Percentiles rank a stretch among this genome's conserved stretches.
Evolutionary conservation across 2,888 invertebrate species (phyloP).

Genomic region (Bhutanitis thaidina): DNA sequence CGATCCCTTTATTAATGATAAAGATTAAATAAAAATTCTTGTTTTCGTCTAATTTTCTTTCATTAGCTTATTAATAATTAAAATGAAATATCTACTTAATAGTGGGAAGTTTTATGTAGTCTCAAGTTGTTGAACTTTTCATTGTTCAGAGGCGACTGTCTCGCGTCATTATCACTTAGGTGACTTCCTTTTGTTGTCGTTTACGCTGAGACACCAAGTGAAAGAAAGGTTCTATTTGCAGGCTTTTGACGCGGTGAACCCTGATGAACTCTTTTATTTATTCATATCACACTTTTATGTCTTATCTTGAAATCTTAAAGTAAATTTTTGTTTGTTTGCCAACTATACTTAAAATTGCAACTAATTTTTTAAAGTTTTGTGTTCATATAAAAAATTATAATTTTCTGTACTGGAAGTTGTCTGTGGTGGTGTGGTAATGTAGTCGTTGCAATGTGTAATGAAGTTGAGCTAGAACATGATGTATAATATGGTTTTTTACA

Average conservation of each 20-base stretch:
- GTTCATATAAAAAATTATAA: too few relatives aligned
- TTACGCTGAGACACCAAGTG: constrained; percentile 32
- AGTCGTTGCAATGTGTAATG: too few relatives aligned
- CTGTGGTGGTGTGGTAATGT: too few relatives aligned
- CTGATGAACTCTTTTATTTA: not conserved
- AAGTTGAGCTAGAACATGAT: too few relatives aligned
- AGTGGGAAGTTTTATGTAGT: constrained; percentile 51
- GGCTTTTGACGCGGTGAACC: constrained; percentile 25
- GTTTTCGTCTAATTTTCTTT: not conserved
- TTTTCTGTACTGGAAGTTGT: too few relatives aligned
- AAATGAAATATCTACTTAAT: constrained; percentile 6
- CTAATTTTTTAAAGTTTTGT: too few relatives aligned
- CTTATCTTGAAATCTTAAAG: too few relatives aligned
- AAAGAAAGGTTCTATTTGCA: constrained; percentile 42
- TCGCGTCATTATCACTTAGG: constrained; percentile 52
- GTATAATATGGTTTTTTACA: too few relatives aligned
- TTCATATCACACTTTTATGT: not conserved
- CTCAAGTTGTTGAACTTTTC: constrained; percentile 47
- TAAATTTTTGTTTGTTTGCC: too few relatives aligned
- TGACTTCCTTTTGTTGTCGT: constrained; percentile 50
- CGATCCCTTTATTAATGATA: too few relatives aligned
- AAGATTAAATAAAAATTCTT: too few relatives aligned
- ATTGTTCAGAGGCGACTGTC: constrained; percentile 50
- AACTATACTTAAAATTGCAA: too few relatives aligned
- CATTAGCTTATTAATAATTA: not conserved